A percentile compares a stretch with the other conserved stretches of the same genome.
Evolutionary conservation across 2,888 invertebrate species (phyloP).

Genomic region (Xestia xanthographa): DNA sequence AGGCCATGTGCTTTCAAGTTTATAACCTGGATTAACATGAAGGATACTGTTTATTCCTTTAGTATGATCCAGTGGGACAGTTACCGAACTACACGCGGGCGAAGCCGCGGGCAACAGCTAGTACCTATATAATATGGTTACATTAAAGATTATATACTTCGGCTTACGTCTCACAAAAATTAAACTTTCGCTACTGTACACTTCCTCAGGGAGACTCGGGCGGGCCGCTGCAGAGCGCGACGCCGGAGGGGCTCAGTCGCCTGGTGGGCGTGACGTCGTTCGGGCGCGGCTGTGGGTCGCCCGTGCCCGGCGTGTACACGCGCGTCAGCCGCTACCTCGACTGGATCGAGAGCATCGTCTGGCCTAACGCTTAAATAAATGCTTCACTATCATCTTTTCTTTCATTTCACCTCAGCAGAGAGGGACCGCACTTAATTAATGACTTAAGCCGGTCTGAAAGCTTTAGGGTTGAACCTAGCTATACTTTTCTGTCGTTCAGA

Average conservation of each 20-base stretch:
- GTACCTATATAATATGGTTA: too few relatives aligned
- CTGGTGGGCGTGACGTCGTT: conserved; percentile 87
- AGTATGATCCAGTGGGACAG: too few relatives aligned
- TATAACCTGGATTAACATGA: too few relatives aligned
- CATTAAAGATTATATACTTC: too few relatives aligned
- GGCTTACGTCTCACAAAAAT: too few relatives aligned
- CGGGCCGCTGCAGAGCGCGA: conserved; percentile 81
- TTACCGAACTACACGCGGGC: too few relatives aligned
- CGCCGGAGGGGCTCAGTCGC: conserved; percentile 74
- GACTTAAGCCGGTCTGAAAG: neutral
- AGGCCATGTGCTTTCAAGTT: too few relatives aligned
- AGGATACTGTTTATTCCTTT: too few relatives aligned
- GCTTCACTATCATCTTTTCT: neutral
- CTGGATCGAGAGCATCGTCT: conserved; percentile 85
- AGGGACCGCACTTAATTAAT: neutral
- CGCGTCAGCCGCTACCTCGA: conserved; percentile 82
- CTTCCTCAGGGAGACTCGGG: conserved; percentile 85
- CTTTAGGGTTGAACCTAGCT: neutral
- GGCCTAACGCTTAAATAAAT: conserved; percentile 71
- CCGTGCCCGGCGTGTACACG: conserved; percentile 86
- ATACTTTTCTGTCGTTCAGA: neutral
- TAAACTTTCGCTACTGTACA: too few relatives aligned
- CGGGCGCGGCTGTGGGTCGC: conserved; percentile 85
- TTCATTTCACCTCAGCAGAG: neutral
- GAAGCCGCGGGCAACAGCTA: too few relatives aligned